Base-by-base conservation (phyloP, 2,797 vertebrate species). In the Argyrosomus regius region DNA sequence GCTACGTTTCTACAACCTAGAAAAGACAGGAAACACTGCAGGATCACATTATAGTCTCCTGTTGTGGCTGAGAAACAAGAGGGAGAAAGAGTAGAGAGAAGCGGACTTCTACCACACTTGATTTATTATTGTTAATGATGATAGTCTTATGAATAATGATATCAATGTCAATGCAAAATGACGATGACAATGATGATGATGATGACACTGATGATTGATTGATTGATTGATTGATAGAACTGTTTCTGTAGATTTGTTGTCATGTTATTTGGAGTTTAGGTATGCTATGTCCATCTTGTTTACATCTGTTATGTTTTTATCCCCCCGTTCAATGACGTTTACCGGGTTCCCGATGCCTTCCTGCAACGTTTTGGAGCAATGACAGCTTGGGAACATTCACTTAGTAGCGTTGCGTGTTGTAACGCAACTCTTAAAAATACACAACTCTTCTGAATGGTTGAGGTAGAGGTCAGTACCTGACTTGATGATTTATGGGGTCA, bases 231-330 rank as follows among this genome's bases (percentile, higher is more conserved):
- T 84, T 87, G 87, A 82, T 89, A 81, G 91, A 88, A 86, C 78
- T 93, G 91, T 91, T 93, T 89, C 90, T 90, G 91, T 95, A 91
- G 92, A 89, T 88, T 91, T 94, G 88, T 90, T 89, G 91, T 94
- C 91, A 92, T 93, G 87, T 91, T 93, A 73, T 82, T 90, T 88
- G 85, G 85, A 92, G 87, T 91, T 93, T 81, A 80, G 80, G 88
- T 94, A 90, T 90, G 87, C 88, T 89, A 87, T 89, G 91, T 92
- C 91, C 93, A 94, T 93, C 85, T 90, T 82, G 89, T 93, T 93
- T 90, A 80, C 90, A 93, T 91, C 62, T 18, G 49, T 87, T 89
- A 41, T 76, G 82, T 89, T 92, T 62, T 59, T 86, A 72, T 62
- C 43, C 76, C 80, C 68, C 48, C 24, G 22, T 81, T 82, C 58